These are phyloP conservation scores for Ennomos quercinarius DNA, from an alignment of 2,888 invertebrate species.

Conservation along the genomic window DNA sequence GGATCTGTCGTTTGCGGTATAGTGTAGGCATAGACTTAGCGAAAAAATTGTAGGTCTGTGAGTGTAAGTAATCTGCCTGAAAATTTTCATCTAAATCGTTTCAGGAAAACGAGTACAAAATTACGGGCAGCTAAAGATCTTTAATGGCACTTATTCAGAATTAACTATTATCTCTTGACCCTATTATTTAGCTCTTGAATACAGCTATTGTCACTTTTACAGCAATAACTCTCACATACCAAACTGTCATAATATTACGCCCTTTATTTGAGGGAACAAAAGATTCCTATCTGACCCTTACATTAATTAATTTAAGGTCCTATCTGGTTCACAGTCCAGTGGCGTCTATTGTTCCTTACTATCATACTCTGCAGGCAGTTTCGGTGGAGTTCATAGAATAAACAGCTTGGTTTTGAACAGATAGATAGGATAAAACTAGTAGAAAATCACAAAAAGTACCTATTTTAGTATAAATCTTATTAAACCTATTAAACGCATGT, in stretches of 20 bases:
- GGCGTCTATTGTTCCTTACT: constrained; percentile 52
- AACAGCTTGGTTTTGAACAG: not conserved
- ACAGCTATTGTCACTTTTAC: constrained; percentile 23
- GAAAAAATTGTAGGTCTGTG: no score
- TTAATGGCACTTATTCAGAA: constrained; percentile 2
- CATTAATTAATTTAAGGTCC: constrained; percentile 61
- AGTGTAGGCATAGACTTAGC: no score
- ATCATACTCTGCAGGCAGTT: constrained; percentile 47
- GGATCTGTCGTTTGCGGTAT: no score
- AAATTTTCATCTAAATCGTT: no score
- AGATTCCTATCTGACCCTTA: constrained; percentile 49
- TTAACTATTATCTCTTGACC: constrained; percentile 17
- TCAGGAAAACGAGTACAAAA: no score
- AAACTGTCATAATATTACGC: constrained; percentile 39
- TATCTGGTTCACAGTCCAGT: constrained; percentile 63
- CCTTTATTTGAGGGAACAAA: constrained; percentile 42
- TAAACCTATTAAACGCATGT: no score
- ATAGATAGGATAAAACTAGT: no score
- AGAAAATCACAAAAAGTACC: no score
- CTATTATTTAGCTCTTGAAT: constrained; percentile 16
- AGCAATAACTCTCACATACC: constrained; percentile 31
- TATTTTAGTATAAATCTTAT: no score
- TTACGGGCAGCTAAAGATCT: no score
- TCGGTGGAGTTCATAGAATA: constrained; percentile 34
- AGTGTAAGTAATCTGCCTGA: no score